Base-by-base conservation (phyloP, 2,888 invertebrate species). In the Ganaspis brasiliensis region DNA sequence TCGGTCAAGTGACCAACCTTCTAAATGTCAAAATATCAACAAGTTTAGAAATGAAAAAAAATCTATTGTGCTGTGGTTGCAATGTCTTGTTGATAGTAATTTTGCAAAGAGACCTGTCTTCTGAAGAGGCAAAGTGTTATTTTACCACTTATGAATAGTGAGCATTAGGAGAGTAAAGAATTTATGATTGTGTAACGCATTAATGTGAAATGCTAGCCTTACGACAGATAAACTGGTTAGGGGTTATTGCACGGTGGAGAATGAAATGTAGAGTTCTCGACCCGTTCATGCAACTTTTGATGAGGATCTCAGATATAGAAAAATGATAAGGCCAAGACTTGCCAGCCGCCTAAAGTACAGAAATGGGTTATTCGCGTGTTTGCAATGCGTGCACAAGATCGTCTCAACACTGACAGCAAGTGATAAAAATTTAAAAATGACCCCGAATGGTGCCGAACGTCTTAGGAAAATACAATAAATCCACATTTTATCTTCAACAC, bases 181-280 rank as follows among this genome's bases (percentile, higher is more conserved):
- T 79, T 78, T 75, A 78, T 74, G 71, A 72, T 79, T 81, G 78
- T 73, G 81, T 78, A 79, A 81, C 63, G 37, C 67, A 78, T 72
- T 74, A 73, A 77, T 67, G 67, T 56, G 74, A 67, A 67, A 67
- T 40, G 61, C n/a, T 61, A 49, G 10, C 21, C 75, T 59, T 52
- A 72, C 73, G 74, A 71, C 73, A 75, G 79, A 79, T 81, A 75
- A 75, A 73, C 56, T 61, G 77, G 75, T 77, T 74, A 73, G 76
- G 61, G 75, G 78, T 81, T 79, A 81, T 78, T 75, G 79, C 72
- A 75, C 75, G 59, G 61, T 67, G 72, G 70, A 73, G 67, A 67
- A 67, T 67, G 67, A 67, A 67, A 49, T 26, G 67, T 52, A 52
- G 67, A 67, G 45, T 40, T 67, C 24, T 37, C 37, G 40, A 63